Base-by-base conservation (phyloP, 2,888 invertebrate species). In the Lithophane leautieri region DNA sequence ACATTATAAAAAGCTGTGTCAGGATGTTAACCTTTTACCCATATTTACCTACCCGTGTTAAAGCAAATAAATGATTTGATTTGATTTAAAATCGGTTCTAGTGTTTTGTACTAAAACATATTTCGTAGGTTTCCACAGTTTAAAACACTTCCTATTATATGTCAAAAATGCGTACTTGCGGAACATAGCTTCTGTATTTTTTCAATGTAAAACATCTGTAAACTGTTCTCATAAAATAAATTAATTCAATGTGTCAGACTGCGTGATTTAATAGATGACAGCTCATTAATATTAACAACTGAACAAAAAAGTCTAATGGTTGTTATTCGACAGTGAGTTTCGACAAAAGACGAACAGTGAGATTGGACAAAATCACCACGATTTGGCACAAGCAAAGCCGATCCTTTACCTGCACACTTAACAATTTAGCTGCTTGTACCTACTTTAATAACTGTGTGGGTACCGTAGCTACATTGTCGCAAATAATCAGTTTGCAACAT, bases 401-500 rank as follows among this genome's bases (percentile, higher is more conserved):
- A 44, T 50, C 11, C 12, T 79, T 44, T 56, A 25, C 60, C 44
- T 61, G 56, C 4, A 47, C 50, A 83, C 66, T 44, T n/a, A 66
- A 34, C 52, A 47, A 25, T 70, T 83, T 70, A 28, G 50, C 69
- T 25, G 25, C 0, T 2, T 22, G 69, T 81, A 79, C 54, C 54
- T n/a, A n/a, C 72, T 47, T 25, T 89, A 87, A 90, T 87, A 81
- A 87, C 83, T 25, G 68, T 50, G 50, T 50, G 50, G 71, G 67
- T 14, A 54, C 61, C 81, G 81, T 84, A 88, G 83, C 85, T 88
- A 89, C 87, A 87, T 87, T 87, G 87, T 87, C 83, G 73, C 85
- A 83, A 89, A 86, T 83, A 79, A 83, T 83, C 83, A 84, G 85
- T 88, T 90, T 80, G 81, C 82, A 70, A 82, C 82, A 86, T 82